Evolutionary conservation across 2,888 invertebrate species (phyloP).

Genomic region (Elmis aenea): DNA sequence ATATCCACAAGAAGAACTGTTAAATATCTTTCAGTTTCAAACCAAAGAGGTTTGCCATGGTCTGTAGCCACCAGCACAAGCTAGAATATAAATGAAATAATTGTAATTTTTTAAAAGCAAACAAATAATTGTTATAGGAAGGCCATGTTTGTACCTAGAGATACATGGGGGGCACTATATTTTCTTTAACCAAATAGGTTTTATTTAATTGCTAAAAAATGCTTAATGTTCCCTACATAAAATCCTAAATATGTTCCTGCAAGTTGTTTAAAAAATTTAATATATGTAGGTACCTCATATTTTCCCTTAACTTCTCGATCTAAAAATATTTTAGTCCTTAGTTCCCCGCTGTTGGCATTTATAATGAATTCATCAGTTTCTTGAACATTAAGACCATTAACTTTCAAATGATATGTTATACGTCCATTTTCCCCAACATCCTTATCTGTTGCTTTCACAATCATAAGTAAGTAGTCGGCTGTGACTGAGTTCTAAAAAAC

Average conservation of each 20-base stretch:
- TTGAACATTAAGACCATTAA: slow-evolving; percentile 60
- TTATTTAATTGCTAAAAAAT: too few species aligned
- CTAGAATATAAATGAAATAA: slow-evolving; percentile 50
- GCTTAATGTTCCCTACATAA: too few species aligned
- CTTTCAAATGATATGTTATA: slow-evolving; percentile 77
- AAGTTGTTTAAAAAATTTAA: too few species aligned
- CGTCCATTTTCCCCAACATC: slow-evolving; percentile 81
- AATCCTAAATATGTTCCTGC: too few species aligned
- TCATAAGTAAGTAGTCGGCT: slow-evolving; percentile 71
- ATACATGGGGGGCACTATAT: too few species aligned
- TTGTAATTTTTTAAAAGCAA: too few species aligned
- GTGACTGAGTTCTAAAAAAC: slow-evolving; percentile 63
- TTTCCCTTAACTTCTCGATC: slow-evolving; percentile 69
- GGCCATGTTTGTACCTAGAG: too few species aligned
- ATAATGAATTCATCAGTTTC: slow-evolving; percentile 80
- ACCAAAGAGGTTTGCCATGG: slow-evolving; percentile 75
- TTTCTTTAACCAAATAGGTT: too few species aligned
- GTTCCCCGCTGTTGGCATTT: slow-evolving; percentile 71
- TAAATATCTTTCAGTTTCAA: slow-evolving; percentile 71
- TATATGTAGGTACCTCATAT: slow-evolving; percentile 56
- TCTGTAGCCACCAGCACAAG: slow-evolving; percentile 77
- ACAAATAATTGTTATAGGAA: too few species aligned
- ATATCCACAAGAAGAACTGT: slow-evolving; percentile 73
- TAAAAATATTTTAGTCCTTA: slow-evolving; percentile 71
- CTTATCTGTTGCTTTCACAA: slow-evolving; percentile 75